Conservation (phyloP, 2,113 vertebrate genomes). For the human (Homo sapiens) region GRCh38 chr1:154541501-154542000, state of each 20-base stretch:
- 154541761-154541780: background rate
- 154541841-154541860: background rate
- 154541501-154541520: background rate
- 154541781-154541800: accelerated
- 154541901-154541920: background rate
- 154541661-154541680: background rate
- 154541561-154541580: background rate
- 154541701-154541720: background rate
- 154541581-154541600: background rate
- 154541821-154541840: background rate
- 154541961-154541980: background rate
- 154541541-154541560: background rate
- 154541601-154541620: background rate
- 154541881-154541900: background rate
- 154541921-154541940: background rate
- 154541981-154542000: background rate
- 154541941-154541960: background rate
- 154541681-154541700: background rate
- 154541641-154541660: background rate
- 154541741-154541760: background rate
- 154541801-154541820: background rate
- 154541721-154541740: background rate
- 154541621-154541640: background rate
- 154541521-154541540: background rate
- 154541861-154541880: background rate